Base-by-base conservation (phyloP, 2,888 invertebrate genomes). In the Microctonus hyperodae region DNA sequence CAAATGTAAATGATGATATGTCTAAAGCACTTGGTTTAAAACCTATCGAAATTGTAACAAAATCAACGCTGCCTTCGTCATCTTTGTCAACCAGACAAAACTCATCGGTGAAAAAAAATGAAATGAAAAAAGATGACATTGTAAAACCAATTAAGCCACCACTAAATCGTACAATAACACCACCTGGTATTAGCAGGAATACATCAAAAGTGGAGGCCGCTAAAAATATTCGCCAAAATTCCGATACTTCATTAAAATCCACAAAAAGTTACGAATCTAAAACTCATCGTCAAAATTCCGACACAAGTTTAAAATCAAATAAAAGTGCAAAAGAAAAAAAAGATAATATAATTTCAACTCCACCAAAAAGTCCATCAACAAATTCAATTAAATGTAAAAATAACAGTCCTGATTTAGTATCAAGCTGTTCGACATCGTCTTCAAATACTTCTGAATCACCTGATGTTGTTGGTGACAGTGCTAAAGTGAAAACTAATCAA, bases 391-490 rank as follows among this genome's bases (percentile, higher is more conserved):
- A 57, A 10, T 61, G 73, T 72, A 76, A 78, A 63, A 78, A 74
- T 37, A 91, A 91, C 75, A 91, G 91, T 79, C 92, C 92, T 0
- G 92, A 92, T 78, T 82, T 92, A 33, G 91, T 92, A 3, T 90
- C 91, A 0, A 91, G 91, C 76, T 92, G 92, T 78, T 88, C 89
- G 0, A 84, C 72, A 59, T 72, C 75, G 4, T 78, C 75, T 28
- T 83, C 86, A 0, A 90, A 90, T 40, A 64, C 67, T 25, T 69
- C 69, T 28, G 44, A 53, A 81, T 88, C 90, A 6, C 85, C 84
- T 35, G 85, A 85, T 69, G 84, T 85, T 4, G 71, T 84, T 9
- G 81, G 80, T 2, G 68, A 70, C 3, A 77, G 76, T 67, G 72
- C 73, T 0, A 70, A 69, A 40, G 56, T 57, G 20, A 65, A 31